Conservation (phyloP, 1,140 invertebrate genomes). For the Semibalanus balanoides region DNA sequence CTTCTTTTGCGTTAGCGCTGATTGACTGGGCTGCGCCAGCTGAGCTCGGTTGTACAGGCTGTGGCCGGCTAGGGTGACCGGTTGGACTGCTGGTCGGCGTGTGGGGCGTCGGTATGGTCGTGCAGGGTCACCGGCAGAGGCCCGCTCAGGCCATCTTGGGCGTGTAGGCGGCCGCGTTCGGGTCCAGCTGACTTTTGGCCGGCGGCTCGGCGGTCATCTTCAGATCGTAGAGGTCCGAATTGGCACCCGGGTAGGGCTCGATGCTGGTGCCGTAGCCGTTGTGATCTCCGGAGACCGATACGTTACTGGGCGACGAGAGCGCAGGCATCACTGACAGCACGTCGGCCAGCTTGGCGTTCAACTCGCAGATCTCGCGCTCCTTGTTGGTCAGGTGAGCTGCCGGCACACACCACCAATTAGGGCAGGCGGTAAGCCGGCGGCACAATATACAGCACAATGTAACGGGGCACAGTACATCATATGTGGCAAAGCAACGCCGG, state of each 20-base stretch:
- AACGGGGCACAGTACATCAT: too few relatives aligned
- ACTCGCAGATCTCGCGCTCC: slow-evolving; percentile 77
- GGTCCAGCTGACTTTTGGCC: slow-evolving; percentile 44
- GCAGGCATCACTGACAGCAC: slow-evolving; percentile 78
- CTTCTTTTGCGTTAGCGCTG: too few relatives aligned
- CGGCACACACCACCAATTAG: too few relatives aligned
- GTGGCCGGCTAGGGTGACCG: too few relatives aligned
- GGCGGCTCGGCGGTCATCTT: slow-evolving; percentile 17
- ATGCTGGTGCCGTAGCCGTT: slow-evolving; percentile 18
- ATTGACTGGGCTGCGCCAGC: too few relatives aligned
- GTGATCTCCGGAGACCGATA: slow-evolving; percentile 15
- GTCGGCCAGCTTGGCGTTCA: slow-evolving; percentile 80
- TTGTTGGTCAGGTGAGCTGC: slow-evolving; percentile 24
- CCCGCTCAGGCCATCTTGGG: slow-evolving; percentile 40
- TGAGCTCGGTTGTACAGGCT: too few relatives aligned
- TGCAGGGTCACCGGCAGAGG: too few relatives aligned
- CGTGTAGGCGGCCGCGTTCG: slow-evolving; percentile 81
- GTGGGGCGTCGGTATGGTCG: too few relatives aligned
- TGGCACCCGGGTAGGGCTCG: slow-evolving; percentile 14
- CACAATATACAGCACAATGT: too few relatives aligned
- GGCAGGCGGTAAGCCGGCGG: too few relatives aligned
- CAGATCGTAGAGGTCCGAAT: slow-evolving; percentile 22
- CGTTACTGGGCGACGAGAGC: slow-evolving; percentile 18
- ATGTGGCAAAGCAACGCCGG: too few relatives aligned
- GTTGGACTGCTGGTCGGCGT: too few relatives aligned